Base-by-base conservation (phyloP, 2,113 vertebrate species). In the Silurus asotus region DNA sequence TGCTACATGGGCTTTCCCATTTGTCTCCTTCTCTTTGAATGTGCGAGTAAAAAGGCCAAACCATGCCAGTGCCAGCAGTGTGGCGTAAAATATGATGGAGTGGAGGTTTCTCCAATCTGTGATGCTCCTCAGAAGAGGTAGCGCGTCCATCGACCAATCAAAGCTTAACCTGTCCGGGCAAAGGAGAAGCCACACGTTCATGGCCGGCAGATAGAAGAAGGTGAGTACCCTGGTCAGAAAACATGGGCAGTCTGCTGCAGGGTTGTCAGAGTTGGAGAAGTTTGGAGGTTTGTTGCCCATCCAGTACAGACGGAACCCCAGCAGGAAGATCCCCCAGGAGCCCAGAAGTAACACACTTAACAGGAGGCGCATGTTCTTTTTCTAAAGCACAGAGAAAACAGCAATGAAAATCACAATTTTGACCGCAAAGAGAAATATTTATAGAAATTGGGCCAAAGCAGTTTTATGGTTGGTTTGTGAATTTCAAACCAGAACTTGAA, bases 251-350 rank as follows among this genome's bases (percentile, higher is more conserved):
- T 99, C 98, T 0, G 98, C 98, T 8, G 97, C 97, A 3, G 98
- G 98, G 93, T 99, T 99, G 94, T 99, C 98, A 0, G 98, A 99
- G 94, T 99, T 99, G 92, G 98, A 99, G 93, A 99, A 99, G 93
- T 97, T 99, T 14, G 98, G 98, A n/a, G 98, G 98, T 81, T 96
- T 99, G 94, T 98, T 99, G 83, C 98, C 98, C 98, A 99, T 99
- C 98, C 98, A 99, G 95, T 98, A 99, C 23, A 99, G 95, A 64
- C 98, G 98, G 89, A 94, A 90, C 61, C 95, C 96, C 90, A 99
- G 91, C 79, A 99, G 94, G 1, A 95, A 81, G 78, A 94, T 93
- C 15, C 98, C 98, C 96, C 97, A 99, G 82, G 89, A 93, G 45
- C 94, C 96, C 94, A 99, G 91, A 88, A 98, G 91, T 87, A 95